Evolutionary conservation across 1,140 invertebrate genomes (phyloP), one percentile per base, ranked within the genome.

Genomic region (Calliphora vicina): DNA sequence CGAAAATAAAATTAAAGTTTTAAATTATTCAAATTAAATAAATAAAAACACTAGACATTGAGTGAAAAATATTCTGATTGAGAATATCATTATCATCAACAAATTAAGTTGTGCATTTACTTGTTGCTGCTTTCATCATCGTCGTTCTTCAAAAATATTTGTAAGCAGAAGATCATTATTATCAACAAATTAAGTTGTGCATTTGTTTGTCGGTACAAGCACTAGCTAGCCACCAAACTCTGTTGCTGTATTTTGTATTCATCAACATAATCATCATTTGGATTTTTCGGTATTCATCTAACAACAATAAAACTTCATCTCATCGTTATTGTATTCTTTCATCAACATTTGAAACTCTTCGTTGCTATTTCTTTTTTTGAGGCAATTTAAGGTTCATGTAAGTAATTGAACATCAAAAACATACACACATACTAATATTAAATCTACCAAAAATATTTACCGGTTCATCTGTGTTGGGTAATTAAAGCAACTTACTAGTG

Each of bases 101-200:
- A 35, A 35, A 35, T 35, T 35, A 35, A 35, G 35, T 35, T 29
- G 29, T 29, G 29, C 29, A 29, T 29, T 29, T 29, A 29, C 29
- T 29, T 29, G 29, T 8, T 8, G 29, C 29, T 29, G 29, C 29
- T 29, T 29, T 29, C n/a, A 29, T 29, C 29, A 29, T 35, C 35
- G 35, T 35, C 35, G 35, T 35, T 35, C 35, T 2, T 10, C 5
- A 35, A 35, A 35, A 35, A 35, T 35, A 5, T 35, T 0, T 2
- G 35, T 35, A 35, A 35, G 35, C 35, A 35, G 35, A 80, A 27
- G 50, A 35, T 27, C 81, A 25, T 80, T 17, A 82, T 71, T 15
- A 20, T 67, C 61, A 23, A 17, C 20, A 29, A 72, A 78, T 73
- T 43, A 35, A 78, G 61, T 82, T 80, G 73, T 80, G 27, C 26